Conservation (phyloP, 2,113 vertebrate genomes). For the Gambusia holbrooki region DNA sequence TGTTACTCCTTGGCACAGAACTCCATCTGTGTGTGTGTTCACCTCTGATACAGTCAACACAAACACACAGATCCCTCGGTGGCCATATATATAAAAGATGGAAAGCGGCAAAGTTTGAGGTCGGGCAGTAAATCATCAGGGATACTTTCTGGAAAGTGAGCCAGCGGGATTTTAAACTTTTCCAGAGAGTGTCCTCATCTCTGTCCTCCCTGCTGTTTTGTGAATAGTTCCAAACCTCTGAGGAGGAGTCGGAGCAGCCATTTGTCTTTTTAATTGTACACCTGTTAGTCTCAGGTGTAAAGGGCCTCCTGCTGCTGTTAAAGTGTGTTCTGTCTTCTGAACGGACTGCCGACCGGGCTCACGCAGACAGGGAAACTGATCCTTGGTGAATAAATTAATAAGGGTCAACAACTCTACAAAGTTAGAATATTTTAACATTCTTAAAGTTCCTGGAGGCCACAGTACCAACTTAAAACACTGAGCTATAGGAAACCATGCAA, state of each 20-base stretch:
- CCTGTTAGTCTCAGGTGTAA: conserved; percentile 36
- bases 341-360: not conserved
- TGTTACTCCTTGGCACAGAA: conserved; percentile 15
- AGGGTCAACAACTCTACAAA: not conserved
- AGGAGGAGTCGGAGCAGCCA: not conserved
- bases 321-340: conserved; percentile 14
- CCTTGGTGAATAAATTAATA: not conserved
- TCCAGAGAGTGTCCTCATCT: not conserved
- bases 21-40: not conserved
- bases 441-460: conserved; percentile 10
- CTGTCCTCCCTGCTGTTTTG: conserved; percentile 5
- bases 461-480: not conserved
- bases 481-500: not conserved
- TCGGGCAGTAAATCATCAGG: not conserved
- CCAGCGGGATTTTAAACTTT: conserved; percentile 15
- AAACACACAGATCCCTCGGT: not conserved
- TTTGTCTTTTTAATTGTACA: conserved; percentile 34
- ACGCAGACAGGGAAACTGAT: not conserved
- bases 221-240: not conserved
- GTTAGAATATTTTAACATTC: not conserved
- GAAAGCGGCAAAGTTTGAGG: not conserved
- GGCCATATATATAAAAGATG: not conserved
- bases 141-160: not conserved
- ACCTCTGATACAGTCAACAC: not conserved
- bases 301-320: conserved; percentile 14